These are phyloP conservation scores for Amphipoea lucens DNA, from an alignment of 2,888 invertebrate species.

Conservation along the genomic window DNA sequence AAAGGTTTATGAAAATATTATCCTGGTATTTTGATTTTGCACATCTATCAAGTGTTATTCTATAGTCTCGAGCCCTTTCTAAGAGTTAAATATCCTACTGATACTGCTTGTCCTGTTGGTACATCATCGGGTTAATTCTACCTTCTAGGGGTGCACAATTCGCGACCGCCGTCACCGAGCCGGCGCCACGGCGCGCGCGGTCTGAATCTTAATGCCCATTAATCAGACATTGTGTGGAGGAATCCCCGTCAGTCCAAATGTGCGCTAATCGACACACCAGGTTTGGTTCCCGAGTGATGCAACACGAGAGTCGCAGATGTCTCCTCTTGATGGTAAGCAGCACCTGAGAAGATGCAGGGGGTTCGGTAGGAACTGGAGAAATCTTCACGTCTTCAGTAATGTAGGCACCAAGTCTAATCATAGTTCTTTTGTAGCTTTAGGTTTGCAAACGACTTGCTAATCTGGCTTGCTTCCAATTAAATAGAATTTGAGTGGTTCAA, in stretches of 20 bases:
- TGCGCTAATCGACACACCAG: conserved; percentile 47
- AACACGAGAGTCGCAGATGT: conserved; percentile 5
- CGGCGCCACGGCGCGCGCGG: conserved; percentile 71
- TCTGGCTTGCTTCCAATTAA: neutral
- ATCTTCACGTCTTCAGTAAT: neutral
- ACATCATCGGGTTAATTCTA: neutral
- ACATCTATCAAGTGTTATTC: neutral
- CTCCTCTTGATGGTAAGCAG: neutral
- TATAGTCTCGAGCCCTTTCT: neutral
- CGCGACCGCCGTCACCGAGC: conserved; percentile 50
- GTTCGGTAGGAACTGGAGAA: neutral
- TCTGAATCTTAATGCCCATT: conserved; percentile 76
- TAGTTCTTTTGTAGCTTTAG: neutral
- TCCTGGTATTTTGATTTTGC: neutral
- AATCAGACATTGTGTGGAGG: conserved; percentile 74
- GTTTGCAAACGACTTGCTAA: neutral
- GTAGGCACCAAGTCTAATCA: neutral
- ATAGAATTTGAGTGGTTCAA: neutral
- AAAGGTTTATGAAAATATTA: neutral
- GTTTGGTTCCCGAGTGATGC: conserved; percentile 43
- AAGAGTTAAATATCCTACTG: neutral
- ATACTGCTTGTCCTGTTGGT: neutral
- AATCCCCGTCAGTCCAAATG: conserved; percentile 58
- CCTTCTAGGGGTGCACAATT: conserved; percentile 56
- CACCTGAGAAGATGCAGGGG: neutral